Conservation (phyloP, 2,113 vertebrate genomes). For the Prolemur simus region DNA sequence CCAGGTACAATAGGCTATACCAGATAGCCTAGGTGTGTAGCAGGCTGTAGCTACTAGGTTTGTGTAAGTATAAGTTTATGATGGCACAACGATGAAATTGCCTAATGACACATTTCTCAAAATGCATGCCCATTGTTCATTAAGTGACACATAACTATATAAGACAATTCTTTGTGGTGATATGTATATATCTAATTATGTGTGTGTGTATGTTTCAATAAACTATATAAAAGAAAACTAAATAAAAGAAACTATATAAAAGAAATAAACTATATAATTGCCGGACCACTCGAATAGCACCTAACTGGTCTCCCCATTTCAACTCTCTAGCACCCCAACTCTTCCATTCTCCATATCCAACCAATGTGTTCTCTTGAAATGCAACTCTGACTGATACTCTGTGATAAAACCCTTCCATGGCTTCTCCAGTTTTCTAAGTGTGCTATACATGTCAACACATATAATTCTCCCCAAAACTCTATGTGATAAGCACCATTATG, state of each 20-base stretch:
- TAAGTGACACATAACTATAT: not conserved
- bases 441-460: not conserved
- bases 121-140: not conserved
- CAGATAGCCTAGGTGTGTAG: not conserved
- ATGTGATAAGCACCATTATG: not conserved
- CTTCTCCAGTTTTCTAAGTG: not conserved
- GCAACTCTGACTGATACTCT: not conserved
- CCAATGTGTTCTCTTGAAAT: not conserved
- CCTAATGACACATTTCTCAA: not conserved
- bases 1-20: not conserved
- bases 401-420: not conserved
- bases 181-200: not conserved
- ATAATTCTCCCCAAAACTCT: not conserved
- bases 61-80: not conserved
- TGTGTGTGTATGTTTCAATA: not conserved
- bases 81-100: not conserved
- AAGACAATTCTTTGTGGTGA: not conserved
- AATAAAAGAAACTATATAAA: not conserved
- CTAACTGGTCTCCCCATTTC: not conserved
- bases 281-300: not conserved
- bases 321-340: not conserved
- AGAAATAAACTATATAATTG: not conserved
- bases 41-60: not conserved
- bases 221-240: not conserved
- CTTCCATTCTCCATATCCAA: not conserved